Evolutionary conservation across 2,797 vertebrate species (phyloP), one percentile per base, ranked within the genome.

Genomic region (Psittacula derbiana): DNA sequence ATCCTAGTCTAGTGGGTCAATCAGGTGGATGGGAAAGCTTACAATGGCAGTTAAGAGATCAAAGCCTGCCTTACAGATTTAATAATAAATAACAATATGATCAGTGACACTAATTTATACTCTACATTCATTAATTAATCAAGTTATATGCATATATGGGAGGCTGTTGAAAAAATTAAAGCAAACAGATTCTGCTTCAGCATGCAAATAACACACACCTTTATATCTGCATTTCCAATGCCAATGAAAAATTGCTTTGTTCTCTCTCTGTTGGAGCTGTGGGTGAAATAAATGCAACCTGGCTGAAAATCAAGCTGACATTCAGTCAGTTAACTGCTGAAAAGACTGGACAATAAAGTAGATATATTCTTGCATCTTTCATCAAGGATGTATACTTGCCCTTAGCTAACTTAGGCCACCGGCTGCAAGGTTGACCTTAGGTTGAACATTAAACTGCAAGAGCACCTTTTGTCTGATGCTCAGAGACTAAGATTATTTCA

Each of bases 1-100:
- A 86, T 31, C 78, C 74, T 85, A 41, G 55, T 55, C 66, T 82
- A 60, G 58, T 47, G 60, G 55, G 79, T 92, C 27, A 90, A 18
- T 69, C 6, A 12, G 28, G 55, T 43, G 28, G 49, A 90, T 79
- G 12, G 15, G 30, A 95, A 82, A 87, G 50, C 16, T 92, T 67
- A 69, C 52, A 44, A 75, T 33, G 88, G 53, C 65, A 86, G 38
- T 80, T 78, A 78, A 80, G 61, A 89, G n/a, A 91, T 38, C 23
- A 78, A 88, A 90, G 8, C 21, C 30, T 69, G 49, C 23, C 28
- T 72, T 58, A 66, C 7, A 75, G 47, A 41, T 86, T 93, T 88
- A 86, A 75, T 72, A 80, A 94, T n/a, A 92, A 86, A 86, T 58
- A 93, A 93, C 91, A 81, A 61, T 73, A 55, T 28, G 8, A 71